A percentile compares a stretch with the other conserved stretches of the same genome.
Conservation (phyloP, 2,888 invertebrate species). For the Steinernema scapterisci region DNA sequence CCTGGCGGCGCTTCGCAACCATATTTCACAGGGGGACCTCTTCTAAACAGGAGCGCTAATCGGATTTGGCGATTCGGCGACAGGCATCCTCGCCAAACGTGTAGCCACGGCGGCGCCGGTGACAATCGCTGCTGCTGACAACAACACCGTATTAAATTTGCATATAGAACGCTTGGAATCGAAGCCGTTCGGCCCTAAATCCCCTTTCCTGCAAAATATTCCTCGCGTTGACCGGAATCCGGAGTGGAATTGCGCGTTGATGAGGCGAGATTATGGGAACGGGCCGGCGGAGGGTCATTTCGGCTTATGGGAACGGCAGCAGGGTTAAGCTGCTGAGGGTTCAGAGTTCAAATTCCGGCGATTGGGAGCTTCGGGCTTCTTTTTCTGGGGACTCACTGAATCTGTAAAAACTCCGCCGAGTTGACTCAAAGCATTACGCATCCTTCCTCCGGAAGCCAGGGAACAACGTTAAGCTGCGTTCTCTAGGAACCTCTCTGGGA, state of each 20-base stretch:
- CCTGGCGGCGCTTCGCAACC: not conserved
- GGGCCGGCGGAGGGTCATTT: not conserved
- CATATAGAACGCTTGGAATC: constrained; percentile 16
- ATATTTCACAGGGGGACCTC: not conserved
- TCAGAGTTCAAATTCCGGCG: too few species aligned
- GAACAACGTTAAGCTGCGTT: too few species aligned
- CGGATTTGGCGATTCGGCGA: not conserved
- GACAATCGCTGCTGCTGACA: not conserved
- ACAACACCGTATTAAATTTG: constrained; percentile 23
- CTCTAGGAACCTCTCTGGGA: too few species aligned
- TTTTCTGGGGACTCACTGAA: too few species aligned
- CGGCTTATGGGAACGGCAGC: too few species aligned
- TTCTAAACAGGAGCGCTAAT: not conserved
- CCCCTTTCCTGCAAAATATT: constrained; percentile 29
- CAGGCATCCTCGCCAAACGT: too few species aligned
- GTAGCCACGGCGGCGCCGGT: not conserved
- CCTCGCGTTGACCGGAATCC: not conserved
- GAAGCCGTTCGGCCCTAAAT: constrained; percentile 30
- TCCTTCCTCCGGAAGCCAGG: too few species aligned
- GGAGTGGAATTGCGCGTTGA: constrained; percentile 9
- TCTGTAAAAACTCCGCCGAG: too few species aligned
- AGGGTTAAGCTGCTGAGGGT: too few species aligned
- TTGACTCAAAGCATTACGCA: too few species aligned
- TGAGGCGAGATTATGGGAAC: constrained; percentile 20
- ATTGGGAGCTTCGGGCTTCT: too few species aligned